Evolutionary conservation across 1,140 invertebrate genomes (phyloP).

Genomic region (Archegozetes longisetosus): DNA sequence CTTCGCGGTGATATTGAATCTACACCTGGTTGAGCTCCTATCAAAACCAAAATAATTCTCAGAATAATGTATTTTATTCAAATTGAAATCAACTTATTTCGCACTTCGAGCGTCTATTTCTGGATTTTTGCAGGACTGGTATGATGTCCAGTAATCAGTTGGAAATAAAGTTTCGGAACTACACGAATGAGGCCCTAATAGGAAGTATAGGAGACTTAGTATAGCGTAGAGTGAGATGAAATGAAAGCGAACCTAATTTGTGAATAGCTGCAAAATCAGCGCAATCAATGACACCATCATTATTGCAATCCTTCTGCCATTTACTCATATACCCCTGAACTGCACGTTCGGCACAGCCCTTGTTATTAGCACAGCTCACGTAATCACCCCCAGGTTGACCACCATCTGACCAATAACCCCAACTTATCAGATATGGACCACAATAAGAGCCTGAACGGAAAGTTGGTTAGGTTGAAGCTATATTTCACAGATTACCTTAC

Average conservation of each 20-base stretch:
- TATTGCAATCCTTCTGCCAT: conserved; percentile 63
- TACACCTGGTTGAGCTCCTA: too few relatives aligned
- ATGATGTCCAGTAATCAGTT: conserved; percentile 9
- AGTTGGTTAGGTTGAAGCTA: neutral
- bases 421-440: conserved; percentile 66
- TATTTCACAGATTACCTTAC: conserved; percentile 4
- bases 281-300: conserved; percentile 37
- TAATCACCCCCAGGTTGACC: conserved; percentile 45
- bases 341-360: conserved; percentile 49
- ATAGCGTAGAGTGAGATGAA: neutral
- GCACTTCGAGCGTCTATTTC: neutral
- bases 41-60: too few relatives aligned
- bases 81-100: neutral
- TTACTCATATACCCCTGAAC: conserved; percentile 60
- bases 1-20: neutral
- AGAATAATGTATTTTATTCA: neutral
- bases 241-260: conserved; percentile 19
- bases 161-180: neutral
- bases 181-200: conserved; percentile 7
- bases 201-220: neutral
- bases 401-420: conserved; percentile 53
- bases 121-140: neutral
- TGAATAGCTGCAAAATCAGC: conserved; percentile 66
- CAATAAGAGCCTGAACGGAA: conserved; percentile 32
- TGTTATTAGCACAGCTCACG: conserved; percentile 52